Evolutionary conservation across 64 coral and sea anemone genomes (phyloP).

Genomic region (Catalaphyllia jardinei): DNA sequence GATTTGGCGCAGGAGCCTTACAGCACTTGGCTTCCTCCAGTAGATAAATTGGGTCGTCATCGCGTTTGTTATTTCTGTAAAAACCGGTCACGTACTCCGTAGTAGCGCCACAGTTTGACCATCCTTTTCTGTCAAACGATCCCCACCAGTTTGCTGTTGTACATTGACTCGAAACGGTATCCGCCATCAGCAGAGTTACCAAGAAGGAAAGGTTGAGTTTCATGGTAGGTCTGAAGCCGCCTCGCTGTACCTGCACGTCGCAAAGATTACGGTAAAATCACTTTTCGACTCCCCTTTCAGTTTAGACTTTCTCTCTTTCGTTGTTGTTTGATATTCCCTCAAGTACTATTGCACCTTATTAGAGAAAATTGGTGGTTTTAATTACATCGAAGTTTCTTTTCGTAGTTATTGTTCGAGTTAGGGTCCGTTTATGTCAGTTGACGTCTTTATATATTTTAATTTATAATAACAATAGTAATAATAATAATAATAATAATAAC

Average conservation of each 20-base stretch:
- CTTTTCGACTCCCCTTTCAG: too few relatives aligned
- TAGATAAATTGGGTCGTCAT: background rate
- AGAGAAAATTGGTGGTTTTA: too few relatives aligned
- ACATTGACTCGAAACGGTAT: background rate
- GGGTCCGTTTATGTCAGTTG: too few relatives aligned
- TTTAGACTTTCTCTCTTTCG: too few relatives aligned
- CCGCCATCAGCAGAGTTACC: background rate
- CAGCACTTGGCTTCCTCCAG: slow-evolving; percentile 37
- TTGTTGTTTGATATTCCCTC: too few relatives aligned
- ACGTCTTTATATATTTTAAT: too few relatives aligned
- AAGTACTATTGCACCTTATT: too few relatives aligned
- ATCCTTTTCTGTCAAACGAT: slow-evolving; percentile 26
- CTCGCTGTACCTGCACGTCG: background rate
- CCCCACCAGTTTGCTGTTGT: slow-evolving; percentile 19
- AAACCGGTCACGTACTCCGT: slow-evolving; percentile 32
- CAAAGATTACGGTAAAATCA: background rate
- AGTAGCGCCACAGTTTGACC: slow-evolving; percentile 2
- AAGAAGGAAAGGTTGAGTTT: background rate
- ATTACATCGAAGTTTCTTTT: too few relatives aligned
- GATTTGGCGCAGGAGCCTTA: background rate
- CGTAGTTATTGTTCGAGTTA: too few relatives aligned
- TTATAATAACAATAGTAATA: too few relatives aligned
- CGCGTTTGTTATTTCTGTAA: slow-evolving; percentile 7
- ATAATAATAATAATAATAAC: too few relatives aligned
- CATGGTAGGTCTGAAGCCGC: background rate